phyloP scores from a whole-genome alignment of 2,113 vertebrate species.

The Perca fluviatilis region DNA sequence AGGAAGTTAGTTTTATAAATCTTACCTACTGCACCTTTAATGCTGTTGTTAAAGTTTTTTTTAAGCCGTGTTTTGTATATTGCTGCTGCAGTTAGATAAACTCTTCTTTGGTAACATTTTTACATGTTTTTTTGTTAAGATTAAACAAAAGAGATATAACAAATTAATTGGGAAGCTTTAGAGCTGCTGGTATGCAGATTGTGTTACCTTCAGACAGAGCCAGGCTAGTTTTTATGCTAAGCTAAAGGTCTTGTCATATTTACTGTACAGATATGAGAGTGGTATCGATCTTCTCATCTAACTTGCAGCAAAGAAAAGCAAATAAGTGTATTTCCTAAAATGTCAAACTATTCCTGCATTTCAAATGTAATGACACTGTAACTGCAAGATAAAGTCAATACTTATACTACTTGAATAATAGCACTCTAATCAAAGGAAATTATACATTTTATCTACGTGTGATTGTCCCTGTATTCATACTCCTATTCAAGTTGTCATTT shows the following conservation, averaged over 20 bases:
- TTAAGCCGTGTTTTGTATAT: too few relatives aligned
- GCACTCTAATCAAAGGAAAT: background rate
- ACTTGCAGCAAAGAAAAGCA: background rate
- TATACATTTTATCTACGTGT: background rate
- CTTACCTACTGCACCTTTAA: too few relatives aligned
- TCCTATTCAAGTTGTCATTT: background rate
- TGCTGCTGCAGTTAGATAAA: background rate
- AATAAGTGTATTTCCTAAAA: background rate
- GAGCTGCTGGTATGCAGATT: too few relatives aligned
- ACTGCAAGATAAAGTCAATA: background rate
- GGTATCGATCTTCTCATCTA: background rate
- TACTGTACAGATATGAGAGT: background rate
- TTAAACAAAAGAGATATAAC: too few relatives aligned
- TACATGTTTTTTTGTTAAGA: too few relatives aligned
- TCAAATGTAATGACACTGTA: background rate
- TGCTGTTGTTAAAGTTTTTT: too few relatives aligned
- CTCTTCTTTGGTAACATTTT: too few relatives aligned
- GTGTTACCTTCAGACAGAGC: background rate
- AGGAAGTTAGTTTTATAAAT: too few relatives aligned
- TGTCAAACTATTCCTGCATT: background rate
- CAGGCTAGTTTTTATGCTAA: background rate
- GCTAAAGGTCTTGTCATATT: background rate
- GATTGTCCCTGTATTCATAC: background rate
- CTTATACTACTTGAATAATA: background rate
- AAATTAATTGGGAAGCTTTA: too few relatives aligned